Conservation (phyloP, 1,140 invertebrate genomes). For the Drosophila leontia region DNA sequence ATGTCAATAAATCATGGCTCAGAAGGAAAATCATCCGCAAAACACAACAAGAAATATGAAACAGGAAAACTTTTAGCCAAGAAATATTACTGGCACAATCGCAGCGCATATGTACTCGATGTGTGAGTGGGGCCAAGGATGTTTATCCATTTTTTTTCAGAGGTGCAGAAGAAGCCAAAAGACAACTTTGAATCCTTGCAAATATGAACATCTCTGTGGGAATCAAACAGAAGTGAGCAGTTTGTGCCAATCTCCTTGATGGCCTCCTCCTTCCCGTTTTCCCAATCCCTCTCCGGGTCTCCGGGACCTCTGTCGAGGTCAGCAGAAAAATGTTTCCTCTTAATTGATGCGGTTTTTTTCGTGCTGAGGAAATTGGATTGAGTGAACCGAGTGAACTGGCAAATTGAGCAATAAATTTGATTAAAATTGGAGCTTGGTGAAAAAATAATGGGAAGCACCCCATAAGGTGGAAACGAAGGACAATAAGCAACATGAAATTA, state of each 20-base stretch:
- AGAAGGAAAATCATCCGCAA: conserved; percentile 62
- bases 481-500: neutral
- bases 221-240: conserved; percentile 25
- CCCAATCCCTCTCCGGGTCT: neutral
- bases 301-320: conserved; percentile 15
- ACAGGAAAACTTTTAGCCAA: conserved; percentile 67
- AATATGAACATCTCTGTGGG: conserved; percentile 18
- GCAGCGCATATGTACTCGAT: neutral
- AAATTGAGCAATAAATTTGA: conserved; percentile 61
- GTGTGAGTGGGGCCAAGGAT: conserved; percentile 6
- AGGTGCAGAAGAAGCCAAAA: conserved; percentile 12
- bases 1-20: conserved; percentile 79
- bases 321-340: conserved; percentile 39
- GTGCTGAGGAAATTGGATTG: conserved; percentile 38
- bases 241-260: conserved; percentile 39
- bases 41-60: conserved; percentile 42
- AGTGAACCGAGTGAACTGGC: conserved; percentile 42
- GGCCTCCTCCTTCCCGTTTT: neutral
- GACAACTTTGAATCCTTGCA: conserved; percentile 2
- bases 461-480: neutral
- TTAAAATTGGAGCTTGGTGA: conserved; percentile 31
- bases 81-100: conserved; percentile 54
- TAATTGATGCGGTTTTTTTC: conserved; percentile 44
- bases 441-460: conserved; percentile 1
- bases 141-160: conserved; percentile 7